A percentile compares a stretch with the other conserved stretches of the same genome.
These are phyloP conservation scores for Drosophila birchii DNA, from an alignment of 2,888 invertebrate species.

Conservation along the genomic window DNA sequence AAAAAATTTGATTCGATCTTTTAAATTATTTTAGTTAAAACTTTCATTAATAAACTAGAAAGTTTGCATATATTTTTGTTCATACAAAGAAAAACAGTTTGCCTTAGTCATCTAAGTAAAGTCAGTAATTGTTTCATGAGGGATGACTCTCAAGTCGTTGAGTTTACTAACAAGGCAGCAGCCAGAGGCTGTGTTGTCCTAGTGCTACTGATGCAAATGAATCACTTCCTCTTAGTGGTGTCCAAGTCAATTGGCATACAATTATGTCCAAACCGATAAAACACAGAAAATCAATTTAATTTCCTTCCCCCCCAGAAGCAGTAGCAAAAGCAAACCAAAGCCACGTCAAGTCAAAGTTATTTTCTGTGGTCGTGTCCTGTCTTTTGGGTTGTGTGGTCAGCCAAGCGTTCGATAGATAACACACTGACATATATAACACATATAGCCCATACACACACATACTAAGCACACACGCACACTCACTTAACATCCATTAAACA, in stretches of 20 bases:
- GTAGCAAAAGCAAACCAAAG: neutral
- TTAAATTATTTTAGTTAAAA: too few relatives aligned
- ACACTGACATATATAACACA: constrained; percentile 27
- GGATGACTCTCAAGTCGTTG: neutral
- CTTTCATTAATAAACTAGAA: neutral
- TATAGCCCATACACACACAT: constrained; percentile 6
- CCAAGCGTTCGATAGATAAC: constrained; percentile 68
- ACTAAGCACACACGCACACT: constrained; percentile 49
- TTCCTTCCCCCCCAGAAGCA: constrained; percentile 37
- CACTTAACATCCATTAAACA: constrained; percentile 77
- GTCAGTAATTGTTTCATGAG: neutral
- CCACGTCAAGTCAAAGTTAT: constrained; percentile 28
- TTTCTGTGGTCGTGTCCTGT: constrained; percentile 7
- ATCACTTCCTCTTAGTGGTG: constrained; percentile 17
- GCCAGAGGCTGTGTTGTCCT: constrained; percentile 2
- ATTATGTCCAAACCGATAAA: constrained; percentile 54
- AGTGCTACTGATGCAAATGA: constrained; percentile 31
- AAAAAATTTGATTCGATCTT: too few relatives aligned
- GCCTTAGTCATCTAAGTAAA: neutral
- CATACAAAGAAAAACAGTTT: neutral
- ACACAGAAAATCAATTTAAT: constrained; percentile 60
- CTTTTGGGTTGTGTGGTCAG: constrained; percentile 50
- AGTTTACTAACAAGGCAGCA: neutral
- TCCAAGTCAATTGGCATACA: constrained; percentile 46
- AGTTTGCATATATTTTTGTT: neutral